Conservation (phyloP, 2,797 vertebrate genomes). For the Rhynchonycteris naso region DNA sequence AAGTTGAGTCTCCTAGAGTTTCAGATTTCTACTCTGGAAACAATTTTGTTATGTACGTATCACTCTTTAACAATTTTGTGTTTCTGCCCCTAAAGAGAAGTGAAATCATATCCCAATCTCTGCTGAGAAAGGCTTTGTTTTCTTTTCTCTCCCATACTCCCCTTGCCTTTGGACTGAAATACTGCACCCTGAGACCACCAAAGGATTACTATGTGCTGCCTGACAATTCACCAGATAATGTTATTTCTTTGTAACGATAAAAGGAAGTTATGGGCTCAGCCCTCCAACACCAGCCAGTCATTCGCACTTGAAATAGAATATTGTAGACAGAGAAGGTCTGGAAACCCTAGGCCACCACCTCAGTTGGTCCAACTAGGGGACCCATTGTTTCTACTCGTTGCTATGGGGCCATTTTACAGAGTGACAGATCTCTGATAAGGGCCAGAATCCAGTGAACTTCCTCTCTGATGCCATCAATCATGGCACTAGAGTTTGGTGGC, state of each 20-base stretch:
- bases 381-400: slow-evolving; percentile 43
- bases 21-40: not conserved
- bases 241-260: slow-evolving; percentile 75
- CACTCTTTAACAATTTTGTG: not conserved
- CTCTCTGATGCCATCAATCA: slow-evolving; percentile 60
- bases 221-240: slow-evolving; percentile 73
- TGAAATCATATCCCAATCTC: not conserved
- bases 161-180: slow-evolving; percentile 76
- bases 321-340: not conserved
- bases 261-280: slow-evolving; percentile 72
- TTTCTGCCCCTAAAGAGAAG: not conserved
- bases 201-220: slow-evolving; percentile 79
- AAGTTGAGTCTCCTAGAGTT: not conserved
- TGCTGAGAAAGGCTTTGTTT: slow-evolving; percentile 10
- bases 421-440: slow-evolving; percentile 65
- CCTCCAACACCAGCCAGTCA: slow-evolving; percentile 46
- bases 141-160: slow-evolving; percentile 1
- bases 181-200: slow-evolving; percentile 69
- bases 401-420: slow-evolving; percentile 51
- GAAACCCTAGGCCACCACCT: not conserved
- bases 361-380: not conserved
- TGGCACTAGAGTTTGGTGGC: not conserved
- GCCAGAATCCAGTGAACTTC: slow-evolving; percentile 56
- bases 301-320: slow-evolving; percentile 65
- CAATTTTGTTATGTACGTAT: not conserved